phyloP scores from a whole-genome alignment of 2,113 vertebrate species.

The Acanthochromis polyacanthus region DNA sequence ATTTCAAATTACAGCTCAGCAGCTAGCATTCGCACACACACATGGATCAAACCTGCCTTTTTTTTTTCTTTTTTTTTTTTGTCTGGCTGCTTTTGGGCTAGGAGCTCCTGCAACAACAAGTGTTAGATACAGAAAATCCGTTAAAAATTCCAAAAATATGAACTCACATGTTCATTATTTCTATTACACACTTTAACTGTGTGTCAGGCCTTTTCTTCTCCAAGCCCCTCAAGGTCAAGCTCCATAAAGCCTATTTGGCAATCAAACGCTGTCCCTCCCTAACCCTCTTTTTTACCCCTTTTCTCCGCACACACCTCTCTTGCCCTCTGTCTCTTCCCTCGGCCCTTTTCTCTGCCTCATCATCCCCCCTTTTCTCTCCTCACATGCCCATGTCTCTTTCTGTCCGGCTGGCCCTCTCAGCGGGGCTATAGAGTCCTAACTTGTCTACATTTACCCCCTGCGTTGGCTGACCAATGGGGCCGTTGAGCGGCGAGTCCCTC shows the following conservation, averaged over 20 bases:
- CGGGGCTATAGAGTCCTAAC: conserved; percentile 93
- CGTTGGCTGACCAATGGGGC: conserved; percentile 89
- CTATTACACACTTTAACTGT: conserved; percentile 28
- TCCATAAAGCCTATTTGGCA: conserved; percentile 64
- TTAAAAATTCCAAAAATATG: conserved; percentile 45
- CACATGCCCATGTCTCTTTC: conserved; percentile 51
- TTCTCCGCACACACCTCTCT: conserved; percentile 52
- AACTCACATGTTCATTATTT: conserved; percentile 60
- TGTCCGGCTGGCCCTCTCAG: conserved; percentile 85
- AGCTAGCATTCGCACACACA: background rate
- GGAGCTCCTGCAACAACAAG: background rate
- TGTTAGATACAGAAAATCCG: background rate
- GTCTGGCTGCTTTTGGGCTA: background rate
- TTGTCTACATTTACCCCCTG: conserved; percentile 98
- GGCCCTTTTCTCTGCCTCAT: conserved; percentile 69
- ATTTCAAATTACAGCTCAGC: conserved; percentile 73
- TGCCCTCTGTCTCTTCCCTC: conserved; percentile 47
- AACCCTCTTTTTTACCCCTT: conserved; percentile 34
- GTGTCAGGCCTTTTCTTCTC: conserved; percentile 54
- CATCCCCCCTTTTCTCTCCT: conserved; percentile 31
- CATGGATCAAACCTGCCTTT: background rate
- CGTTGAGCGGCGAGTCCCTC: conserved; percentile 84
- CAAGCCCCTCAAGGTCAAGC: conserved; percentile 55
- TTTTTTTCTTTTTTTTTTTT: background rate
- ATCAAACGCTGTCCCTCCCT: conserved; percentile 69